These are phyloP conservation scores for Coregonus suidteri DNA, from an alignment of 2,797 vertebrate species.

Conservation along the genomic window DNA sequence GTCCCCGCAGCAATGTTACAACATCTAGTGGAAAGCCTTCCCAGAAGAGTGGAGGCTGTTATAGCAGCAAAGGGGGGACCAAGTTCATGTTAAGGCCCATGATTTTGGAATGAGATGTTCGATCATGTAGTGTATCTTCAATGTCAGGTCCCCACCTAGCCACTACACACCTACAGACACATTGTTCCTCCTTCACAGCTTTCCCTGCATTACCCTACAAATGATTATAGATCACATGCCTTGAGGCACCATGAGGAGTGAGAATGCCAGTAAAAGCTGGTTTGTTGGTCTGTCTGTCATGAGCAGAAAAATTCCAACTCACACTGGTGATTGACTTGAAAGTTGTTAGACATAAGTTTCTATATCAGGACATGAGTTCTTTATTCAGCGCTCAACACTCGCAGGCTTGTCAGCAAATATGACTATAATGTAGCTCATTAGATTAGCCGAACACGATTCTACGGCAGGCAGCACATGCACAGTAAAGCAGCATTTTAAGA, in stretches of 20 bases:
- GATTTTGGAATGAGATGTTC: too few species aligned
- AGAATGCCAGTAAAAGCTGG: not conserved
- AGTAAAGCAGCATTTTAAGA: too few species aligned
- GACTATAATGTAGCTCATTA: not conserved
- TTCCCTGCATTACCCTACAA: conserved; percentile 36
- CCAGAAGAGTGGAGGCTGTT: too few species aligned
- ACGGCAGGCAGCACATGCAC: not conserved
- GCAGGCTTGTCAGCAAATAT: not conserved
- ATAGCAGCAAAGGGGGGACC: too few species aligned
- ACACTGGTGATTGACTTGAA: conserved; percentile 23
- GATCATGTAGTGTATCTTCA: not conserved
- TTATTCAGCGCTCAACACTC: conserved; percentile 7
- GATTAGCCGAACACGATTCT: not conserved
- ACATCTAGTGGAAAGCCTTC: too few species aligned
- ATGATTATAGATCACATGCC: conserved; percentile 69
- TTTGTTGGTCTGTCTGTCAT: not conserved
- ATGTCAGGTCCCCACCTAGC: not conserved
- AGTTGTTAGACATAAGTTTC: not conserved
- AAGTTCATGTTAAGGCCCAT: not conserved
- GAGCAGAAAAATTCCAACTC: conserved; percentile 9
- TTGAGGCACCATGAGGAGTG: conserved; percentile 30
- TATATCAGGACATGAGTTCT: conserved; percentile 6
- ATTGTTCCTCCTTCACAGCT: conserved; percentile 28
- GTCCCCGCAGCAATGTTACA: too few species aligned
- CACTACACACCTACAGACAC: conserved; percentile 1